A percentile compares a stretch with the other conserved stretches of the same genome.
Conservation (phyloP, 2,888 invertebrate species). For the Cantharis rustica region DNA sequence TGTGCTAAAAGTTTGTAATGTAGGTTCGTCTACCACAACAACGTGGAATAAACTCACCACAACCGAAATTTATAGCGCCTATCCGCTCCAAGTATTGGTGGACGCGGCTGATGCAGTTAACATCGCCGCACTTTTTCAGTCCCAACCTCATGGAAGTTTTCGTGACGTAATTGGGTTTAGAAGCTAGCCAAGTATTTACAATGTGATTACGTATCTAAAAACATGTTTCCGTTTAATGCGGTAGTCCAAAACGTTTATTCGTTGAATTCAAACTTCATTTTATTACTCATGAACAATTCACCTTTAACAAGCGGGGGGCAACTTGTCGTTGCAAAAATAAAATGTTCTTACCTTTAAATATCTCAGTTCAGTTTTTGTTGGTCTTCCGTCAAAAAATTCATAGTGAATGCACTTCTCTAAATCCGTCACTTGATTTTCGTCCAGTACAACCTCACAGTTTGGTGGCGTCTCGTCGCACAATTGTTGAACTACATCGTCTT, state of each 20-base stretch:
- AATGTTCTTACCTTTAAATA: conserved; percentile 56
- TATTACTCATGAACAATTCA: no score
- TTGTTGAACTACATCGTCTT: conserved; percentile 39
- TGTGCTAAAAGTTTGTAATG: conserved; percentile 44
- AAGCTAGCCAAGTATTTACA: conserved; percentile 59
- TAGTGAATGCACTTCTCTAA: conserved; percentile 61
- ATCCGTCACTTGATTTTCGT: conserved; percentile 54
- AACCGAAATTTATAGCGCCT: conserved; percentile 68
- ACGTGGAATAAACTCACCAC: conserved; percentile 54
- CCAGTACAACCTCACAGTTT: conserved; percentile 52
- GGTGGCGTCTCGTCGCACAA: conserved; percentile 56
- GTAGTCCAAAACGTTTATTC: no score
- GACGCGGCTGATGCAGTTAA: conserved; percentile 64
- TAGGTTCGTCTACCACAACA: not conserved
- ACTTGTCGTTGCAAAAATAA: no score
- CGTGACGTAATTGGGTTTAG: conserved; percentile 62
- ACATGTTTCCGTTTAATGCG: not conserved
- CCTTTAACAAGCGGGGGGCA: no score
- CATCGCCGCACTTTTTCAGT: conserved; percentile 66
- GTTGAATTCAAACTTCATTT: no score
- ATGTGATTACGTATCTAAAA: conserved; percentile 63
- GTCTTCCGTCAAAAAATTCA: conserved; percentile 63
- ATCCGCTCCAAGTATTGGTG: conserved; percentile 66
- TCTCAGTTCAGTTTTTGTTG: conserved; percentile 61
- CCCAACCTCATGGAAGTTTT: conserved; percentile 64